Evolutionary conservation across 2,888 invertebrate species (phyloP).

Genomic region (Prostheceraeus crozeri): DNA sequence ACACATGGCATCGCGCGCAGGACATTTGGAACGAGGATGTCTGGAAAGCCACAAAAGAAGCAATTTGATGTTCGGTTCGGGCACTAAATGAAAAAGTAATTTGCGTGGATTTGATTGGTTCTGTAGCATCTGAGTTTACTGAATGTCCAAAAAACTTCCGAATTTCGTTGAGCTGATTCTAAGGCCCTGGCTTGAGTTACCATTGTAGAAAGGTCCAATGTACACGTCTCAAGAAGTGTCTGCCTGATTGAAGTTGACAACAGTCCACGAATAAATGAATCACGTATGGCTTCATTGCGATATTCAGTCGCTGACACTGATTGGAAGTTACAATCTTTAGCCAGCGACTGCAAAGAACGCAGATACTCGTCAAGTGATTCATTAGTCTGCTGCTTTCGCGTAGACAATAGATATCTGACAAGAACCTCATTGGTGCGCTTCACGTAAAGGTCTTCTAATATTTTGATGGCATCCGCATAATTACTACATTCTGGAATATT

Average conservation of each 20-base stretch:
- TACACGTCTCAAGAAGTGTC: conserved; percentile 24
- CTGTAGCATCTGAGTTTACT: no score
- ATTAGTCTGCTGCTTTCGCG: conserved; percentile 25
- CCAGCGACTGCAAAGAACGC: conserved; percentile 23
- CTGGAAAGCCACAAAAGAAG: conserved; percentile 31
- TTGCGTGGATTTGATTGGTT: no score
- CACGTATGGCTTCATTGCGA: conserved; percentile 28
- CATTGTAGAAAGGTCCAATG: conserved; percentile 5
- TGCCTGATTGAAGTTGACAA: conserved; percentile 24
- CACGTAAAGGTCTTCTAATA: conserved; percentile 13
- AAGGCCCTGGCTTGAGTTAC: conserved; percentile 26
- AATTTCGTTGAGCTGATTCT: no score
- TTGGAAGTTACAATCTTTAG: conserved; percentile 30
- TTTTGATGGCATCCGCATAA: conserved; percentile 28
- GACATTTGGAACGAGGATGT: conserved; percentile 30
- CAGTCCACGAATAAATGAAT: conserved; percentile 23
- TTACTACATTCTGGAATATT: background rate
- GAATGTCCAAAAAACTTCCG: no score
- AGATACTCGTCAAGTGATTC: conserved; percentile 26
- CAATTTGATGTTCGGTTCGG: conserved; percentile 22
- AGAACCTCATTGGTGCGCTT: conserved; percentile 30
- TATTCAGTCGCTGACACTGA: conserved; percentile 8
- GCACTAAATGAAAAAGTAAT: conserved; percentile 23
- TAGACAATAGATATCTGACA: conserved; percentile 16
- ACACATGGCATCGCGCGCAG: conserved; percentile 26